phyloP scores from a whole-genome alignment of 1,140 invertebrate species.

The Arion vulgaris region DNA sequence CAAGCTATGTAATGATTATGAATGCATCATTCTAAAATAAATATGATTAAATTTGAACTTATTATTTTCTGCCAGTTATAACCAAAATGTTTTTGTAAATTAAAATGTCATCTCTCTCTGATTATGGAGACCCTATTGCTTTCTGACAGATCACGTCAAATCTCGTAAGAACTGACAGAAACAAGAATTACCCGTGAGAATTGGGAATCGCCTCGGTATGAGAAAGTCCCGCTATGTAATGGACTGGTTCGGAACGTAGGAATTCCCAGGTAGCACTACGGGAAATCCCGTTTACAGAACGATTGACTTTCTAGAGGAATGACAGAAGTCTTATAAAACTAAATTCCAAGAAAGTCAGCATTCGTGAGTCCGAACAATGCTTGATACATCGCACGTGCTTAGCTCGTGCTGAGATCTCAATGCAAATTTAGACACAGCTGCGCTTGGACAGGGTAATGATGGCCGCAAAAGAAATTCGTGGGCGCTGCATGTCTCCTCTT shows the following conservation, averaged over 20 bases:
- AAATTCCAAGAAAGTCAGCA: not conserved
- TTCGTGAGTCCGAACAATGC: not conserved
- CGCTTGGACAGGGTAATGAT: not conserved
- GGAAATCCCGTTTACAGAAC: not conserved
- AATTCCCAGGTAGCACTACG: not conserved
- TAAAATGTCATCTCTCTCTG: too few species aligned
- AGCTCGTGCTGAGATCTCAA: not conserved
- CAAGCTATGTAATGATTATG: too few species aligned
- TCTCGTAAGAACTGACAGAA: not conserved
- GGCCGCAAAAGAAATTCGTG: not conserved
- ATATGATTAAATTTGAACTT: too few species aligned
- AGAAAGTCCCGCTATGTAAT: constrained; percentile 11
- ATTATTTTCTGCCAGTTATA: too few species aligned
- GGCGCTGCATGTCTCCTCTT: too few species aligned
- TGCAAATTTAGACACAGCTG: not conserved
- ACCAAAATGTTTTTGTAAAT: too few species aligned
- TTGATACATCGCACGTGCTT: not conserved
- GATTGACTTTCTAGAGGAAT: not conserved
- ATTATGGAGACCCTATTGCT: not conserved
- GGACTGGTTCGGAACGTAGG: not conserved
- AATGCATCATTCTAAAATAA: too few species aligned
- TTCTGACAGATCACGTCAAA: not conserved
- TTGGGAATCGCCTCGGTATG: not conserved
- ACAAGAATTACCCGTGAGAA: not conserved
- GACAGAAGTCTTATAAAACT: not conserved